Base-by-base conservation (phyloP, 2,797 vertebrate genomes). In the Enoplosus armatus region DNA sequence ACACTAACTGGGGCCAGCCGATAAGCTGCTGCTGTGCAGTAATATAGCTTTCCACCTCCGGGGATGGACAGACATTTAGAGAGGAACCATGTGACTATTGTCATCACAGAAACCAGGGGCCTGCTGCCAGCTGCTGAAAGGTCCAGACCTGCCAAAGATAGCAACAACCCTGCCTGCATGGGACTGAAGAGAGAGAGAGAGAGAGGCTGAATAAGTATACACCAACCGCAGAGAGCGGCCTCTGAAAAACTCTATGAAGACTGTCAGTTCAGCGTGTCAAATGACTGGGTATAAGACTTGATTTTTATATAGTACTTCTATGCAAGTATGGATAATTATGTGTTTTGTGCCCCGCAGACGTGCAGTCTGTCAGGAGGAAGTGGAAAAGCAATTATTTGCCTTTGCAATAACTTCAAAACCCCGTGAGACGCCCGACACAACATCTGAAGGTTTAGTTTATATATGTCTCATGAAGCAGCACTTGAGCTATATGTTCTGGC, bases 91-190 rank as follows among this genome's bases (percentile, higher is more conserved):
- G 88, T 91, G 91, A 91, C 90, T 61, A 37, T 71, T 76, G 87
- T 89, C 90, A 86, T 88, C 84, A 81, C 76, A 86, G 87, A 84
- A 77, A 58, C 72, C 68, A 27, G 24, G 2, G 68, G 63, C 55
- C 56, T 4, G 66, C 75, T 73, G 86, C 83, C 87, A 85, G 82
- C 80, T 86, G 73, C 89, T 72, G 82, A 64, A 71, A 84, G 83
- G 37, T 79, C 80, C 88, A 85, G 86, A 89, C 85, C 86, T 64
- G 85, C 87, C 92, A 88, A 90, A 90, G 88, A 93, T 92, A 92
- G 91, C 84, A 79, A 51, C 84, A 55, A 14, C 3, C 56, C 70
- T 11, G 79, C 47, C 82, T 69, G 69, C 64, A 53, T 48, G 63
- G 43, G 69, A 71, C 72, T 18, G 77, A 58, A 39, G 31, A 62